Base-by-base conservation (phyloP, 1,140 invertebrate genomes). In the Camponotus pennsylvanicus region DNA sequence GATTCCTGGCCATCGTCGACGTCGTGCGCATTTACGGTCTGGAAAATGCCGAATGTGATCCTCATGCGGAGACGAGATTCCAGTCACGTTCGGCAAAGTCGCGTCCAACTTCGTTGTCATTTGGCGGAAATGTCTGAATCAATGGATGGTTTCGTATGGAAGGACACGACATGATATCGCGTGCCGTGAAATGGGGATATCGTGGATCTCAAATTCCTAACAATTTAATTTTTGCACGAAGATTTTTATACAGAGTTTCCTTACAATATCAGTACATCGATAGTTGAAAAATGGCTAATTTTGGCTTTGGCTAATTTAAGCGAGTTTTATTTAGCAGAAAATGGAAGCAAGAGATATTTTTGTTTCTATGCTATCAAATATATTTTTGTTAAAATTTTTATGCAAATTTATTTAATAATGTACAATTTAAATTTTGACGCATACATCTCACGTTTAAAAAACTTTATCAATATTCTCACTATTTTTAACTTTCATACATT, bases 51-150 rank as follows among this genome's bases (percentile, higher is more conserved):
- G 42, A 49, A 76, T 49, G 27, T 45, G 64, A 61, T 75, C 49
- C 15, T 11, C 8, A 42, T 71, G 52, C 37, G 11, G 32, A 27
- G 45, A 71, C 9, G 32, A 15, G 18, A 89, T 80, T 89, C 87
- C 9, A 9, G 40, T 66, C 88, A 89, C 88, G 88, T 89, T 66
- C 84, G 59, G 11, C 83, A 89, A 89, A 89, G 77, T 83, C 45
- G 49, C 49, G 71, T 77, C 69, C 84, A 52, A 61, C 66, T 71
- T 89, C 77, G 59, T 89, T 78, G 84, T 86, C 84, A 75, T 89
- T 87, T 85, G 88, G 69, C 76, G 75, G 73, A 90, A 89, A 90
- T 76, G 63, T 79, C 61, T 52, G 78, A 90, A 75, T 86, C 73
- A 89, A 87, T 75, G 66, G 52, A 66, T 11, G 37, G 15, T 52